These are phyloP conservation scores for Epinotia ramella DNA, from an alignment of 2,888 invertebrate species.

Conservation along the genomic window DNA sequence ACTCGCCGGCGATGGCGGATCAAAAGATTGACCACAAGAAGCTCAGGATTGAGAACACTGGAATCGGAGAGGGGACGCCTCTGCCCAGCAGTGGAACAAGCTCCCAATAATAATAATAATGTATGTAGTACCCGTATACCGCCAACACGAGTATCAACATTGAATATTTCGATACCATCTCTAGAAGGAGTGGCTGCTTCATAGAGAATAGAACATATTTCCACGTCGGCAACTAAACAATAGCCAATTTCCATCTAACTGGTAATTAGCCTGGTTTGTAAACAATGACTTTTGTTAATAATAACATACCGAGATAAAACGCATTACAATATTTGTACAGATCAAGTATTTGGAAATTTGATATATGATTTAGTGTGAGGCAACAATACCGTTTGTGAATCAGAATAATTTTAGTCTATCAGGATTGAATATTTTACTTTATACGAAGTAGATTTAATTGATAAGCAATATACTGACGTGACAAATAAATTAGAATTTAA, in stretches of 20 bases:
- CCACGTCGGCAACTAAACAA: constrained; percentile 63
- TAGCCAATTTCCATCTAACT: constrained; percentile 65
- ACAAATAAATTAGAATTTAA: constrained; percentile 10
- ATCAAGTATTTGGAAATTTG: constrained; percentile 44
- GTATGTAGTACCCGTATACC: constrained; percentile 11
- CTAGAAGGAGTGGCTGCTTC: constrained; percentile 51
- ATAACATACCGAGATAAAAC: constrained; percentile 46
- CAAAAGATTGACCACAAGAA: no score
- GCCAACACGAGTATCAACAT: constrained; percentile 21
- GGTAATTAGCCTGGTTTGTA: constrained; percentile 65
- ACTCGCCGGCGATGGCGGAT: no score
- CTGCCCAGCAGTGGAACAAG: no score
- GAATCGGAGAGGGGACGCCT: no score
- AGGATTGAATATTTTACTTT: neutral
- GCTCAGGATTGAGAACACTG: no score
- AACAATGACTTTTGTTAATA: constrained; percentile 59
- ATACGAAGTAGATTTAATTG: neutral
- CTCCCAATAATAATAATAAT: no score
- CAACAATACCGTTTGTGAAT: neutral
- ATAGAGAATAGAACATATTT: constrained; percentile 61
- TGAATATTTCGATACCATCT: constrained; percentile 44
- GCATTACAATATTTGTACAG: constrained; percentile 39
- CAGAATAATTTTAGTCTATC: neutral
- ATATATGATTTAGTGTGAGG: constrained; percentile 12
- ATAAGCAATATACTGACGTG: constrained; percentile 19